Evolutionary conservation across 2,888 invertebrate genomes (phyloP), one percentile per base, ranked within the genome.

Genomic region (Ditylenchus weischeri): DNA sequence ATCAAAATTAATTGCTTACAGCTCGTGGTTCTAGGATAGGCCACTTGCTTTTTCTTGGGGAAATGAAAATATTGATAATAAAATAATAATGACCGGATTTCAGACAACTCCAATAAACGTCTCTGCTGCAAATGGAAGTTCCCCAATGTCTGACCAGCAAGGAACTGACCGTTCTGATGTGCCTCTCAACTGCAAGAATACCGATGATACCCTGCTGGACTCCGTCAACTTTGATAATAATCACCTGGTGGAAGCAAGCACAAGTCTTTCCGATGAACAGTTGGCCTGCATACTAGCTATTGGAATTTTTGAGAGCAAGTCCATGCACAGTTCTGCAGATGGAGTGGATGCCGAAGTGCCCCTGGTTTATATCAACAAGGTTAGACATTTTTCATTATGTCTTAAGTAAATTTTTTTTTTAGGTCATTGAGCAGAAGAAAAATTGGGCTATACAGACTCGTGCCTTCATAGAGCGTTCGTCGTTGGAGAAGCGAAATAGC

Each of bases 291-390:
- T 94, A 62, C 84, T 94, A 64, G 87, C 89, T 35, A 88, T 89
- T 79, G 89, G 90, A 89, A 90, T 86, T 87, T 88, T 86, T 68
- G 69, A 72, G 10, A 50, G 72, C 36, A 43, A 15, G 15, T 10
- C 43, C 1, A 72, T 89, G 78, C 88, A 90, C 2, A 90, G 90
- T 81, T 91, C 92, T 0, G 88, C 88, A 82, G 90, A 91, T 83
- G 89, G 90, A 62, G 84, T 93, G 8, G 88, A 89, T 48, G 87
- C 88, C 43, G 95, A 95, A 85, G 91, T 93, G 84, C 83, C 92
- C 0, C 87, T 82, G 71, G 90, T 93, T 0, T 93, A 91, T 84
- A 86, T 92, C 59, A 83, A 77, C 15, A 72, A 77, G 43, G 83
- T 78, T 59, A 54, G 36, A 36, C 15, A n/a, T 58, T 62, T 64